Conservation (phyloP, 2,797 vertebrate genomes). For the Cryptoprocta ferox region DNA sequence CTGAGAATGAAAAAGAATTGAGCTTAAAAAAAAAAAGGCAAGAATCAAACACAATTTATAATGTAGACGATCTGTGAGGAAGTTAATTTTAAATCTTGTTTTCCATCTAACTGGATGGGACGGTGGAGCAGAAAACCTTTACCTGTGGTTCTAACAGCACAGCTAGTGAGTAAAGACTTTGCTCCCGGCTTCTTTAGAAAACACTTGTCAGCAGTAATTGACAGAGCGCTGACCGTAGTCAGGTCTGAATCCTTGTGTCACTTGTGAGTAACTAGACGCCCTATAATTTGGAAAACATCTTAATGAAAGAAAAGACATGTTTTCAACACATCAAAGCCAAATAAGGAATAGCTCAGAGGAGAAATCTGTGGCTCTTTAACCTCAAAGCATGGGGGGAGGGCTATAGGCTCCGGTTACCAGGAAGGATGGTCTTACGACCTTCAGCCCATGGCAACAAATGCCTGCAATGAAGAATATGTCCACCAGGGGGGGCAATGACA, state of each 20-base stretch:
- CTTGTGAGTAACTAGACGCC: neutral
- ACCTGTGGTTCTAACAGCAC: neutral
- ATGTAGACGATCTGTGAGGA: neutral
- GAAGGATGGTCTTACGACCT: neutral
- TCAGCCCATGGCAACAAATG: neutral
- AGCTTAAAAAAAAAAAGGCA: neutral
- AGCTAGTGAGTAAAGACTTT: neutral
- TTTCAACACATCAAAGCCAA: constrained; percentile 10
- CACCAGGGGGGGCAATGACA: constrained; percentile 83
- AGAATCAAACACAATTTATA: neutral
- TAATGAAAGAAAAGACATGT: neutral
- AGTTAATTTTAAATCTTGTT: neutral
- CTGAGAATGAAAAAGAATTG: neutral
- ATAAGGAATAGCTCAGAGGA: neutral
- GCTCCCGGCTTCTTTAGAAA: neutral
- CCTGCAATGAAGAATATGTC: constrained; percentile 30
- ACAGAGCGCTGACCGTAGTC: neutral
- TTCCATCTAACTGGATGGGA: neutral
- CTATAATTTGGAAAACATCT: constrained; percentile 45
- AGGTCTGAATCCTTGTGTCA: neutral
- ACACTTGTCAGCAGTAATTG: neutral
- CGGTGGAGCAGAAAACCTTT: neutral
- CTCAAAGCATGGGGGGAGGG: neutral
- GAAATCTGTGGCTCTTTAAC: neutral
- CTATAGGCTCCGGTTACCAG: neutral